Evolutionary conservation across 2,797 vertebrate species (phyloP), one percentile per base, ranked within the genome.

Genomic region (Anguilla obscura): DNA sequence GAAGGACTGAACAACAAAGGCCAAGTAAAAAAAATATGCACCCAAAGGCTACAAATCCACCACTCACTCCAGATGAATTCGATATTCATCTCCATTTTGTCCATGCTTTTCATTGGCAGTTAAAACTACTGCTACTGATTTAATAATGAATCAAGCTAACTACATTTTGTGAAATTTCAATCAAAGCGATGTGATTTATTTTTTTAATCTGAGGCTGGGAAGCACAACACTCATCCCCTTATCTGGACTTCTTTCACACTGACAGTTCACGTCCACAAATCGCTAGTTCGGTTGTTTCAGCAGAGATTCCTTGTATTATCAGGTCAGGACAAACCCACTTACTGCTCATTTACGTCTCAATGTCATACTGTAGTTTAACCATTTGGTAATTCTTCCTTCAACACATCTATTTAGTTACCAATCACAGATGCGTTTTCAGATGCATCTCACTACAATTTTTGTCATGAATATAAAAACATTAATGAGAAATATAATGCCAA

Each of bases 61-160:
- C n/a, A 69, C 4, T 69, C 63, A n/a, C 63, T 69, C 0, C 63
- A 69, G 21, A 66, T 27, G 6, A 69, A 69, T 69, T 69, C 0
- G 63, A 69, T 27, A 8, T 27, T 69, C 0, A 9, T 33, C 69
- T 74, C 69, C 69, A 74, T 33, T 30, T 74, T 16, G 4, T 74
- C 27, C 69, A 74, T 4, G 30, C 4, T 74, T 60, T 30, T 74
- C 63, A 27, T n/a, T 27, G 63, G 24, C 63, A 69, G 24, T 0
- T 69, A 69, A 69, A 69, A 69, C 63, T 69, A 69, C n/a, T 27
- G 24, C n/a, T 27, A 69, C 63, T 69, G n/a, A n/a, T 69, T 69
- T 69, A n/a, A 69, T 27, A 69, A 69, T 69, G 24, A 69, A 69
- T 69, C 63, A n/a, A 24, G 24, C 63, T 14, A 69, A 69, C 24